Conservation (phyloP, 1,140 invertebrate genomes). For the Eufriesea mexicana region DNA sequence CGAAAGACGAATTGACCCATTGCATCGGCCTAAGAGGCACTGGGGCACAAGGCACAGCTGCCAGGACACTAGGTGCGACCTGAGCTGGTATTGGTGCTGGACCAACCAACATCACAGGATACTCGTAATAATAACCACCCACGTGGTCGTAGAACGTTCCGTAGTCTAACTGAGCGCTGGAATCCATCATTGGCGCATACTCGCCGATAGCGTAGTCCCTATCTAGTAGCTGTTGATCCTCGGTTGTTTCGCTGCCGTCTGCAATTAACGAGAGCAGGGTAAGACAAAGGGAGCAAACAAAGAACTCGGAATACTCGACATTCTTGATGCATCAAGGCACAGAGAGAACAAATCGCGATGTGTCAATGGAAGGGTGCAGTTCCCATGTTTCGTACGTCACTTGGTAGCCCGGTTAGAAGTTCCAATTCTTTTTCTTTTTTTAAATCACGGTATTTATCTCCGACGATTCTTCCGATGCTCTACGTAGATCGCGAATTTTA, state of each 20-base stretch:
- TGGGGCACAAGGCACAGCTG: constrained; percentile 79
- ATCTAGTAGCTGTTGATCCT: constrained; percentile 79
- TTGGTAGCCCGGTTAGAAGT: no score
- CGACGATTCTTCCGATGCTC: no score
- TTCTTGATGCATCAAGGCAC: background rate
- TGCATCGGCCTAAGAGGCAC: constrained; percentile 81
- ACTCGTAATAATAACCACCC: constrained; percentile 79
- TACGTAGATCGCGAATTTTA: no score
- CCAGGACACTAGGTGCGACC: constrained; percentile 74
- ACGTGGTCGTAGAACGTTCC: constrained; percentile 78
- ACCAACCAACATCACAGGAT: constrained; percentile 79
- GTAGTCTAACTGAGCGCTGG: constrained; percentile 72
- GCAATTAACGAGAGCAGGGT: background rate
- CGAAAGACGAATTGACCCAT: constrained; percentile 81
- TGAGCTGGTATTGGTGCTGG: constrained; percentile 74
- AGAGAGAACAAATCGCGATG: no score
- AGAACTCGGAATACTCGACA: background rate
- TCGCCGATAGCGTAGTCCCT: constrained; percentile 68
- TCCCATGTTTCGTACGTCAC: no score
- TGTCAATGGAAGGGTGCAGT: no score
- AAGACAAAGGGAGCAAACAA: background rate
- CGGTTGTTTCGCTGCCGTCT: constrained; percentile 80
- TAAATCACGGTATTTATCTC: no score
- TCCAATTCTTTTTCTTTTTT: no score
- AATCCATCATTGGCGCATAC: constrained; percentile 66